phyloP scores from a whole-genome alignment of 2,797 vertebrate species.

The Pseudocheirus occidentalis region DNA sequence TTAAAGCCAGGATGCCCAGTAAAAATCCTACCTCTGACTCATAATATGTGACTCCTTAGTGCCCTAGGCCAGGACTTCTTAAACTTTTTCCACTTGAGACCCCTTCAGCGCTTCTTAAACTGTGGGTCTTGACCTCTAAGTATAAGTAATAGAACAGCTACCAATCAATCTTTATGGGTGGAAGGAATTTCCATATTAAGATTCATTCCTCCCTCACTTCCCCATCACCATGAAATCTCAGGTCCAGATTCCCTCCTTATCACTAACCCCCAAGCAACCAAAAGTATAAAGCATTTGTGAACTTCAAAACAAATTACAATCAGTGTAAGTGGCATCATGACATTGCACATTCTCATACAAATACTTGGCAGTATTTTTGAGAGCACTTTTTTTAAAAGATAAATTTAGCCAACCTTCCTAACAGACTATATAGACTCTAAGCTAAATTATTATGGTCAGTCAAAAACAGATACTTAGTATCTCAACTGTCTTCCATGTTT shows the following conservation, averaged over 20 bases:
- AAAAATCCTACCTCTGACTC: background rate
- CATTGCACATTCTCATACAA: background rate
- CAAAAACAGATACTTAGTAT: background rate
- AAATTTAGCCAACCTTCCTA: background rate
- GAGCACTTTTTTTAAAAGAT: background rate
- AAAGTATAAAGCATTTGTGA: background rate
- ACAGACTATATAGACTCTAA: background rate
- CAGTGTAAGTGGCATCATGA: background rate
- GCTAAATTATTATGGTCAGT: background rate
- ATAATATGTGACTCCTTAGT: background rate
- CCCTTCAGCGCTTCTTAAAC: too few relatives aligned
- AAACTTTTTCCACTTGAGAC: too few relatives aligned
- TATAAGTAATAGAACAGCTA: background rate
- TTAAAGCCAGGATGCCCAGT: background rate
- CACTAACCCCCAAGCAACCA: background rate
- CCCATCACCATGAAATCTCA: background rate
- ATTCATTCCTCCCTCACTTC: background rate
- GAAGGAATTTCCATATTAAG: background rate
- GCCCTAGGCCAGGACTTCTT: background rate
- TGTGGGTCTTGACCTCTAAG: too few relatives aligned
- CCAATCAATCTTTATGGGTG: background rate
- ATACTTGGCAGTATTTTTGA: background rate
- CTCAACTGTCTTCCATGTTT: background rate
- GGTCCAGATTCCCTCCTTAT: background rate
- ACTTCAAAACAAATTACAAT: background rate